Evolutionary conservation across 2,113 vertebrate species (phyloP).

Genomic region (Oncorhynchus masou): DNA sequence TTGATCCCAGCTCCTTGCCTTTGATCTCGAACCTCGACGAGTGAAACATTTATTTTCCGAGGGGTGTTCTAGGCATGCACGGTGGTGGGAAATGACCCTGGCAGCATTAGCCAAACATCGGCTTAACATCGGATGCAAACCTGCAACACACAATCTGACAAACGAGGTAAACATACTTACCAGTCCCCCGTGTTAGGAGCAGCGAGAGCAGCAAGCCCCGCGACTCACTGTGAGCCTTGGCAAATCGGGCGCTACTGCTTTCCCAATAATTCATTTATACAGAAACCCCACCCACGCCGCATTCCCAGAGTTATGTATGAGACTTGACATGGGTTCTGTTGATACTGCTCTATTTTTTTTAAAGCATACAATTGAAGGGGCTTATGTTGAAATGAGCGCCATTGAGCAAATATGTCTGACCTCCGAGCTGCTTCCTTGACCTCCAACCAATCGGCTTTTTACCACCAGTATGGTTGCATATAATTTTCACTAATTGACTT

Average conservation of each 20-base stretch:
- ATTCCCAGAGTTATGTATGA: slow-evolving; percentile 52
- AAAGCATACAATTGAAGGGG: slow-evolving; percentile 45
- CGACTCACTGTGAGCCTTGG: slow-evolving; percentile 32
- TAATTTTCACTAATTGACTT: slow-evolving; percentile 69
- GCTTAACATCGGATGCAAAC: slow-evolving; percentile 58
- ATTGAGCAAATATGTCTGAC: slow-evolving; percentile 56
- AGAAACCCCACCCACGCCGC: slow-evolving; percentile 18
- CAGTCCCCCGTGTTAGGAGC: slow-evolving; percentile 50
- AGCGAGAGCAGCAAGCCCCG: slow-evolving; percentile 23
- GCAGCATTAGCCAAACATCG: slow-evolving; percentile 67
- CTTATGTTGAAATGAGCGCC: slow-evolving; percentile 49
- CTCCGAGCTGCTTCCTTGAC: slow-evolving; percentile 44
- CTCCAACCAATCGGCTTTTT: slow-evolving; percentile 33
- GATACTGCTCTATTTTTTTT: slow-evolving; percentile 48
- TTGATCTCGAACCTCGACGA: slow-evolving; percentile 71
- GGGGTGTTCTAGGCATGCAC: slow-evolving; percentile 56
- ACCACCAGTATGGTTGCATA: slow-evolving; percentile 52
- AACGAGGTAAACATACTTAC: slow-evolving; percentile 74
- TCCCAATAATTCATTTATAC: slow-evolving; percentile 57
- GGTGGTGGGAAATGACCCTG: slow-evolving; percentile 64
- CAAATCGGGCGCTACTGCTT: slow-evolving; percentile 43
- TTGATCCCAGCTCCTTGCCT: slow-evolving; percentile 74
- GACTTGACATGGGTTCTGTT: slow-evolving; percentile 47
- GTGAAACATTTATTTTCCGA: slow-evolving; percentile 76
- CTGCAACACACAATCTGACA: slow-evolving; percentile 58